These are phyloP conservation scores for Pseudochirops corinnae DNA, from an alignment of 2,797 vertebrate genomes.

Conservation along the genomic window DNA sequence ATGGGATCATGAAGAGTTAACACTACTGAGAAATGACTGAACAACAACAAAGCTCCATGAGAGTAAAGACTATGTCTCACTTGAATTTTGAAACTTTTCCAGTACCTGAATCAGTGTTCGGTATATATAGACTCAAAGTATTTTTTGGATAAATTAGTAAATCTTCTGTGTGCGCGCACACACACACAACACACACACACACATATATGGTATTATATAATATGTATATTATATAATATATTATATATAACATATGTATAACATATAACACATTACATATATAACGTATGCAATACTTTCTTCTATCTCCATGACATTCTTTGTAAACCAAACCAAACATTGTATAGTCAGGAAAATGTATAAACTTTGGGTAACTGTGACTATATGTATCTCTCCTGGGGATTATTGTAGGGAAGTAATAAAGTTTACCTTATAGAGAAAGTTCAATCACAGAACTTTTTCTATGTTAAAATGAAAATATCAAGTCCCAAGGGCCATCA, in stretches of 20 bases:
- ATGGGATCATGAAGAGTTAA: background rate
- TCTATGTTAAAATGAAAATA: conserved; percentile 29
- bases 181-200: too few relatives aligned
- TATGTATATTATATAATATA: too few relatives aligned
- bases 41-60: background rate
- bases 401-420: background rate
- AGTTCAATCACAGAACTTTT: background rate
- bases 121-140: background rate
- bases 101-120: background rate
- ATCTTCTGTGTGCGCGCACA: background rate
- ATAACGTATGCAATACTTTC: conserved; percentile 33
- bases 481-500: background rate
- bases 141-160: background rate
- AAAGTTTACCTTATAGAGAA: conserved; percentile 7
- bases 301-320: conserved; percentile 9
- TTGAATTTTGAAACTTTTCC: background rate
- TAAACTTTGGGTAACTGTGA: background rate
- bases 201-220: too few relatives aligned
- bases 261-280: too few relatives aligned
- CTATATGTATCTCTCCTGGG: conserved; percentile 24
- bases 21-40: background rate
- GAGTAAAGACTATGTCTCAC: background rate
- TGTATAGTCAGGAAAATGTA: conserved; percentile 13
- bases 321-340: conserved; percentile 10
- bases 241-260: too few relatives aligned